Evolutionary conservation across 2,888 invertebrate species (phyloP).

Genomic region (Stenotaenia linearis): DNA sequence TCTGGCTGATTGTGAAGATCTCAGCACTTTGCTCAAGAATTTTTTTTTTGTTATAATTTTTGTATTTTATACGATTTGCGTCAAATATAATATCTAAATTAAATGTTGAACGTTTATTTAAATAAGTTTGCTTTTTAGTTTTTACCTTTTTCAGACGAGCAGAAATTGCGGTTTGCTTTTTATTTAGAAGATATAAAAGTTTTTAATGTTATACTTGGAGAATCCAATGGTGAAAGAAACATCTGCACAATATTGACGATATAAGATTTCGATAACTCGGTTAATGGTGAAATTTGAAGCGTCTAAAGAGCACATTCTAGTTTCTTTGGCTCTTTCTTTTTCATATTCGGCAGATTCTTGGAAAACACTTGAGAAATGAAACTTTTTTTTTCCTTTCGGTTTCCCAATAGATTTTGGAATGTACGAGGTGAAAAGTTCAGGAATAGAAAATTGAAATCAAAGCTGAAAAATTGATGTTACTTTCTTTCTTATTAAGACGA

Average conservation of each 20-base stretch:
- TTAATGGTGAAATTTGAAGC: slow-evolving; percentile 9
- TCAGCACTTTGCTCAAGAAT: slow-evolving; percentile 18
- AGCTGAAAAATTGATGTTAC: background rate
- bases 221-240: background rate
- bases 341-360: slow-evolving; percentile 14
- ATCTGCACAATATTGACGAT: slow-evolving; percentile 21
- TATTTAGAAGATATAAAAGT: background rate
- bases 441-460: too few relatives aligned
- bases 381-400: background rate
- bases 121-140: too few relatives aligned
- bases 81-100: background rate
- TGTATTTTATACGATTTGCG: background rate
- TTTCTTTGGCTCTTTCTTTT: background rate
- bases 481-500: too few relatives aligned
- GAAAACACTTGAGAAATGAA: slow-evolving; percentile 7
- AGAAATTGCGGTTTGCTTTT: background rate
- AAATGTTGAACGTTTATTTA: background rate
- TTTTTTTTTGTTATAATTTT: background rate
- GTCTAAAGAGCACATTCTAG: background rate
- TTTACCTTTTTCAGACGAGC: too few relatives aligned
- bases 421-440: too few relatives aligned
- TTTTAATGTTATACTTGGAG: background rate
- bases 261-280: slow-evolving; percentile 28
- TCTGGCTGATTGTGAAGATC: slow-evolving; percentile 22
- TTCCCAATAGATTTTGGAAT: background rate